These are phyloP conservation scores for Falco peregrinus DNA, from an alignment of 2,797 vertebrate genomes.

Conservation along the genomic window DNA sequence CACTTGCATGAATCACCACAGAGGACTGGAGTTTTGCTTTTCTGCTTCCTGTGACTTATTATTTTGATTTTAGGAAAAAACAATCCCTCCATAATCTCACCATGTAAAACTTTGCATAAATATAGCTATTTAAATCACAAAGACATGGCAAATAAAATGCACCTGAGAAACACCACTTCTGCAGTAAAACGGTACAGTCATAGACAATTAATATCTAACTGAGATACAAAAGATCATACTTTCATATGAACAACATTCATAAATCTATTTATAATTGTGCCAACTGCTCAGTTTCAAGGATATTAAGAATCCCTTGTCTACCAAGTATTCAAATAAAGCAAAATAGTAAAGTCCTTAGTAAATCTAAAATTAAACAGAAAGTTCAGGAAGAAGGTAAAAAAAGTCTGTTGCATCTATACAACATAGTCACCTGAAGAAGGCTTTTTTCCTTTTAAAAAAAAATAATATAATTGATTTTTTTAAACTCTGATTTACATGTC, in stretches of 20 bases:
- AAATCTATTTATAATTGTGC: not conserved
- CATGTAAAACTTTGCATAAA: not conserved
- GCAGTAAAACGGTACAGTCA: not conserved
- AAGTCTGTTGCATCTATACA: not conserved
- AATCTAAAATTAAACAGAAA: not conserved
- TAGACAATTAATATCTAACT: not conserved
- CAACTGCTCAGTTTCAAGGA: not conserved
- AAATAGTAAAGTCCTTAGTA: not conserved
- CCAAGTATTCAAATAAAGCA: not conserved
- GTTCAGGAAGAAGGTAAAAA: not conserved
- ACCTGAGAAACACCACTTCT: not conserved
- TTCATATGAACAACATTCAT: not conserved
- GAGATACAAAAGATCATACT: not conserved
- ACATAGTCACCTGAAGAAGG: not conserved
- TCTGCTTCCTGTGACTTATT: not conserved
- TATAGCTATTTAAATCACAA: not conserved
- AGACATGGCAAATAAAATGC: not conserved
- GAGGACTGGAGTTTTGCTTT: not conserved
- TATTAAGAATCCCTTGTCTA: not conserved
- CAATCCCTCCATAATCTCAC: not conserved
- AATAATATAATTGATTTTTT: not conserved
- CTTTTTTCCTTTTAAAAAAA: not conserved
- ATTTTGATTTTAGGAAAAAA: not conserved
- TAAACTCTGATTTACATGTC: not conserved
- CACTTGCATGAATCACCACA: not conserved